Percentiles rank a stretch among this genome's conserved stretches.
These are phyloP conservation scores for Lobophora halterata DNA, from an alignment of 2,888 invertebrate genomes.

Conservation along the genomic window DNA sequence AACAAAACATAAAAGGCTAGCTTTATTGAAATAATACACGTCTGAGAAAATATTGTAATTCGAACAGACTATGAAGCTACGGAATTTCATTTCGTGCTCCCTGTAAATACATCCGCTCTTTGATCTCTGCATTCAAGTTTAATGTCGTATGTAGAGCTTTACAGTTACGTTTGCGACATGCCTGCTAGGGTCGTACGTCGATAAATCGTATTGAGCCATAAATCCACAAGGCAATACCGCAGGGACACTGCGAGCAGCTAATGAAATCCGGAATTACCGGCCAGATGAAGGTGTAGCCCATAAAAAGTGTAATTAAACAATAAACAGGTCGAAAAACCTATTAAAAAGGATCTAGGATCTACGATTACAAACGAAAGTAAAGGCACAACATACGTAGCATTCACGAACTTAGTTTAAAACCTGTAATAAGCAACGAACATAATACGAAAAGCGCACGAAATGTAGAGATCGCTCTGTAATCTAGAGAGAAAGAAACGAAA, in stretches of 20 bases:
- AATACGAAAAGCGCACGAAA: too few relatives aligned
- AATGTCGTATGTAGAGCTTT: conserved; percentile 12
- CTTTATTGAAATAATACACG: too few relatives aligned
- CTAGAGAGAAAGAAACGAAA: too few relatives aligned
- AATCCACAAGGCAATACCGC: conserved; percentile 51
- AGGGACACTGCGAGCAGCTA: conserved; percentile 34
- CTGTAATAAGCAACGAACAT: too few relatives aligned
- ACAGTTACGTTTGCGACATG: conserved; percentile 33
- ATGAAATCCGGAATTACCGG: conserved; percentile 36
- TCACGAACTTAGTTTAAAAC: too few relatives aligned
- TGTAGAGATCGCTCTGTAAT: too few relatives aligned
- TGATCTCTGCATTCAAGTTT: conserved; percentile 5
- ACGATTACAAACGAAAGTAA: too few relatives aligned
- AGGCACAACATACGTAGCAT: too few relatives aligned
- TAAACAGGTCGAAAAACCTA: conserved; percentile 1
- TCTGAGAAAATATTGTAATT: too few relatives aligned
- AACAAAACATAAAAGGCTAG: too few relatives aligned
- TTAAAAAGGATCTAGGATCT: too few relatives aligned
- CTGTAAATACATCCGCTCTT: not conserved
- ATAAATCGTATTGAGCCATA: conserved; percentile 57
- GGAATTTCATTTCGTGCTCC: conserved; percentile 6
- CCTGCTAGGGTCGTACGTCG: conserved; percentile 33
- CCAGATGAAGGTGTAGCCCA: conserved; percentile 20
- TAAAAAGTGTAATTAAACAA: conserved; percentile 21
- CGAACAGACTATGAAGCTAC: too few relatives aligned